These are phyloP conservation scores for Drosophila sucinea DNA, from an alignment of 1,140 invertebrate species.

Conservation along the genomic window DNA sequence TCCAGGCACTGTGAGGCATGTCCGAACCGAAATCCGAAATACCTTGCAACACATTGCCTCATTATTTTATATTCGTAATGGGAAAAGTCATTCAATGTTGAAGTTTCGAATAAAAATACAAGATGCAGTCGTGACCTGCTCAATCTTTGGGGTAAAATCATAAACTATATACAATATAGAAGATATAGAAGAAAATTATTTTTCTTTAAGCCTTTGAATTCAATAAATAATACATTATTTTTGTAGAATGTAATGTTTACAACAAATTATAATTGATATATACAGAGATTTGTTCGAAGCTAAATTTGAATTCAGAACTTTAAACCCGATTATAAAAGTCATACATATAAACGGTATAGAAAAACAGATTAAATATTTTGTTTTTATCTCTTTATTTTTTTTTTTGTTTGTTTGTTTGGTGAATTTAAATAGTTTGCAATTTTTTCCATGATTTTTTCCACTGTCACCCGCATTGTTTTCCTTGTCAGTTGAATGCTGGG, in stretches of 20 bases:
- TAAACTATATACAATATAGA: too few relatives aligned
- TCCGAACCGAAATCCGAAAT: not conserved
- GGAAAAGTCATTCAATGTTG: not conserved
- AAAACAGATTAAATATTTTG: too few relatives aligned
- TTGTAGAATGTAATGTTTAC: too few relatives aligned
- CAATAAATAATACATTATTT: too few relatives aligned
- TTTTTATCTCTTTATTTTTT: not conserved
- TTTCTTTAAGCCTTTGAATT: too few relatives aligned
- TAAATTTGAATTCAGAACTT: too few relatives aligned
- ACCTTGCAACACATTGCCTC: not conserved
- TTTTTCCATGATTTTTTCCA: not conserved
- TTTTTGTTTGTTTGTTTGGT: not conserved
- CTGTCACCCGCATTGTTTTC: not conserved
- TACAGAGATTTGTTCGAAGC: too few relatives aligned
- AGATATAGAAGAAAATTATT: too few relatives aligned
- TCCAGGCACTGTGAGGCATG: slow-evolving; percentile 42
- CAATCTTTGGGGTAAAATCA: not conserved
- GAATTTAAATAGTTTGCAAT: not conserved
- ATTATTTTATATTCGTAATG: not conserved
- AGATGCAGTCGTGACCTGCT: not conserved
- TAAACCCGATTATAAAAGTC: too few relatives aligned
- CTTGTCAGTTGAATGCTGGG: not conserved
- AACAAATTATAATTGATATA: too few relatives aligned
- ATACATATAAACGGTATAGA: too few relatives aligned
- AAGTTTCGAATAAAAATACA: not conserved